phyloP scores from a whole-genome alignment of 2,113 vertebrate species.

The Microtus pennsylvanicus region DNA sequence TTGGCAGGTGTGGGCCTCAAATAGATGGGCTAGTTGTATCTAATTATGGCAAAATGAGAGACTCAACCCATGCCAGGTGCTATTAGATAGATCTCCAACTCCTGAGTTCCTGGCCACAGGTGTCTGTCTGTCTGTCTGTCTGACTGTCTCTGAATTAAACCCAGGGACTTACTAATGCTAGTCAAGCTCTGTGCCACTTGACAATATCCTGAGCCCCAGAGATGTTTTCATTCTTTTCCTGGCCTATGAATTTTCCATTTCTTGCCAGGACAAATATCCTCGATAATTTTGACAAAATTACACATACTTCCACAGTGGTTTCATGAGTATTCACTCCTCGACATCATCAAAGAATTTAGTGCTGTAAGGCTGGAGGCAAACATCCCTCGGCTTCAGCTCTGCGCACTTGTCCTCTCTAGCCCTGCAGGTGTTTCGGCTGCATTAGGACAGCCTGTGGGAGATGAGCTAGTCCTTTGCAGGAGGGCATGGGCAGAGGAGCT shows the following conservation, averaged over 20 bases:
- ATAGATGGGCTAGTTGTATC: not conserved
- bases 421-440: not conserved
- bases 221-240: not conserved
- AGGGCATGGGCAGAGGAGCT: not conserved
- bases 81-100: not conserved
- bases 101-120: not conserved
- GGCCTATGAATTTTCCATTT: not conserved
- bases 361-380: conserved; percentile 56
- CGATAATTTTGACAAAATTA: conserved; percentile 31
- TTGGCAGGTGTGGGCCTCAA: not conserved
- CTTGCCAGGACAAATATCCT: not conserved
- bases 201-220: not conserved
- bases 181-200: not conserved
- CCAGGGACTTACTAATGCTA: not conserved
- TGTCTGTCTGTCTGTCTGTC: not conserved
- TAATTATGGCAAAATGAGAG: not conserved
- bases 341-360: conserved; percentile 59
- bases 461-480: not conserved
- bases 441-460: not conserved
- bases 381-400: not conserved
- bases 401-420: not conserved
- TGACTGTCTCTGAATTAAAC: not conserved
- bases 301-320: conserved; percentile 32
- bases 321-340: conserved; percentile 48
- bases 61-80: not conserved